These are phyloP conservation scores for Acholoe squamosa DNA, from an alignment of 2,888 invertebrate genomes.

Conservation along the genomic window DNA sequence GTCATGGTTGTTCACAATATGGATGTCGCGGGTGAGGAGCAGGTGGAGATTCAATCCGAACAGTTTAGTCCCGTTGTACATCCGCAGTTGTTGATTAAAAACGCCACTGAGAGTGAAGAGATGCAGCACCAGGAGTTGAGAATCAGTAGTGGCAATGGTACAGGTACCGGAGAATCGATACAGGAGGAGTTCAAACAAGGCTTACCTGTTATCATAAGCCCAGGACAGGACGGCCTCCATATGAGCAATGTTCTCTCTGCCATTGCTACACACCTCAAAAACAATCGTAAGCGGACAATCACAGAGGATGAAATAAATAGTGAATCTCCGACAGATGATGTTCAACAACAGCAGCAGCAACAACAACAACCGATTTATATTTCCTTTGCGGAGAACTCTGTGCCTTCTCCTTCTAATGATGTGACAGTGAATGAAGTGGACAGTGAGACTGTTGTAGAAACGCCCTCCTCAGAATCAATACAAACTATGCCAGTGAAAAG, in stretches of 20 bases:
- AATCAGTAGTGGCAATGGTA: too few relatives aligned
- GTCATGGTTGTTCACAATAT: constrained; percentile 65
- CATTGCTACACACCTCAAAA: constrained; percentile 64
- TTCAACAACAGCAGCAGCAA: constrained; percentile 32
- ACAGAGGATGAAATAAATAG: neutral
- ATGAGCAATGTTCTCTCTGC: constrained; percentile 65
- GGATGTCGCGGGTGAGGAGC: constrained; percentile 54
- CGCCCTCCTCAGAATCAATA: neutral
- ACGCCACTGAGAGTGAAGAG: neutral
- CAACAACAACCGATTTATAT: constrained; percentile 30
- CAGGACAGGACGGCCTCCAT: constrained; percentile 55
- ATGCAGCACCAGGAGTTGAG: neutral
- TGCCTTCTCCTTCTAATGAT: constrained; percentile 67
- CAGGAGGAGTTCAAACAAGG: neutral
- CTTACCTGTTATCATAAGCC: constrained; percentile 28
- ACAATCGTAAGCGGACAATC: constrained; percentile 39
- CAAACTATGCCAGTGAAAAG: neutral
- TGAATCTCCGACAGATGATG: neutral
- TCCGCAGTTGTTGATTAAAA: neutral
- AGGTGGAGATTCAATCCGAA: constrained; percentile 36
- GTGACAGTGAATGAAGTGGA: constrained; percentile 67
- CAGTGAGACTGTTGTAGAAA: constrained; percentile 56
- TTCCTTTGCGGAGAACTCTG: constrained; percentile 28
- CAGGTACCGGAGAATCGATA: neutral
- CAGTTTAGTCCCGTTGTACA: neutral